Percentiles rank a stretch among this genome's conserved stretches.
Conservation (phyloP, 2,888 invertebrate species). For the Zygothrica quintamaculata region DNA sequence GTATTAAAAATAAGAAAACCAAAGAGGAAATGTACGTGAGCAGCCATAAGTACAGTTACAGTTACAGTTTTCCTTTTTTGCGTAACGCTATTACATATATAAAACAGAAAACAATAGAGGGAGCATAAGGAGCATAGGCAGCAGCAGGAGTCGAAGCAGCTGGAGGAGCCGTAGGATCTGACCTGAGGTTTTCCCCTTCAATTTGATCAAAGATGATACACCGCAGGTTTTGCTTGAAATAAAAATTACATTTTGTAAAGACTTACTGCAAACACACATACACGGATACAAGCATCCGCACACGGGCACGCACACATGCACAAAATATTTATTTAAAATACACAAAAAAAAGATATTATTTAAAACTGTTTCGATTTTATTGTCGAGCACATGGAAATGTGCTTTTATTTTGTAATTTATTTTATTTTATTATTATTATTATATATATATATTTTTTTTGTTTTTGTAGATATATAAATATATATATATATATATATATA, state of each 20-base stretch:
- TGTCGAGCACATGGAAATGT: neutral
- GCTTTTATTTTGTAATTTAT: too few relatives aligned
- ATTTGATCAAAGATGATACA: neutral
- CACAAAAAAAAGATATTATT: too few relatives aligned
- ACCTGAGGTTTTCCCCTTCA: too few relatives aligned
- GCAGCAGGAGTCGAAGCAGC: constrained; percentile 15
- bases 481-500: too few relatives aligned
- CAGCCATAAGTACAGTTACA: constrained; percentile 50
- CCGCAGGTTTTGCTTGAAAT: constrained; percentile 4
- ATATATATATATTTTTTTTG: too few relatives aligned
- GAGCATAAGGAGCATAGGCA: neutral
- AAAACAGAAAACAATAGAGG: neutral
- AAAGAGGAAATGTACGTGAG: constrained; percentile 17
- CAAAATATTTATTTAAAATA: neutral
- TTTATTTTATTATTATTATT: too few relatives aligned
- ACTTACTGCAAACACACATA: constrained; percentile 17
- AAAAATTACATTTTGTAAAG: neutral
- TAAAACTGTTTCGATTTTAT: neutral
- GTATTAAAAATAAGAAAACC: constrained; percentile 17
- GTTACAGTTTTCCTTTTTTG: constrained; percentile 32
- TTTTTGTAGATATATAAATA: too few relatives aligned
- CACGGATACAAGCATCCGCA: constrained; percentile 12
- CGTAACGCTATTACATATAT: constrained; percentile 43
- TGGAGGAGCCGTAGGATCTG: constrained; percentile 5
- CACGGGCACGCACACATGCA: constrained; percentile 9